Conservation (phyloP, 2,113 vertebrate species). For the Serinus canaria region DNA sequence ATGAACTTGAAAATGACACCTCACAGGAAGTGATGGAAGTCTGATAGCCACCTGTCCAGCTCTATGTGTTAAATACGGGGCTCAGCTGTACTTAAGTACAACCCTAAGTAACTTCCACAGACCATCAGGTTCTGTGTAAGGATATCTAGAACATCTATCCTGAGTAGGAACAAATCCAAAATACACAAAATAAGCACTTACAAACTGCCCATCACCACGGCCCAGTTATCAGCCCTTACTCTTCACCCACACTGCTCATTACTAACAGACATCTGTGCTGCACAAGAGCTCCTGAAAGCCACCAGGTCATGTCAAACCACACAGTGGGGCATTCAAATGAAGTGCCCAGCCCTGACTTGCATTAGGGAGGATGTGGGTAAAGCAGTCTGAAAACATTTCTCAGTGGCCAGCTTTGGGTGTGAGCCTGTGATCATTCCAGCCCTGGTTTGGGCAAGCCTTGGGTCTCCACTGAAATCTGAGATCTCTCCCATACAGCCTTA, state of each 20-base stretch:
- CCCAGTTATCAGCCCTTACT: neutral
- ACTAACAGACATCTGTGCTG: neutral
- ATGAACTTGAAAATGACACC: neutral
- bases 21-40: neutral
- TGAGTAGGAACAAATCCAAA: neutral
- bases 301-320: neutral
- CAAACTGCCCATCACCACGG: neutral
- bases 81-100: neutral
- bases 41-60: neutral
- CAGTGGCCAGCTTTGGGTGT: neutral
- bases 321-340: neutral
- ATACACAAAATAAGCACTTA: neutral
- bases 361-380: neutral
- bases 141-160: neutral
- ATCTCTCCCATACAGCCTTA: neutral
- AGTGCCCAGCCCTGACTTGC: neutral
- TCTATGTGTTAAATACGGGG: neutral
- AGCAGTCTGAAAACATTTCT: neutral
- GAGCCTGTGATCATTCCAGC: neutral
- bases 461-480: neutral
- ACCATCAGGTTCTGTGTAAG: neutral
- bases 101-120: neutral
- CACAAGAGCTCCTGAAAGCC: neutral
- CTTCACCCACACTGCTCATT: neutral
- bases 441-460: neutral